Percentiles rank a stretch among this genome's conserved stretches.
phyloP scores from a whole-genome alignment of 2,888 invertebrate genomes.

The Eudasyphora cyanicolor region DNA sequence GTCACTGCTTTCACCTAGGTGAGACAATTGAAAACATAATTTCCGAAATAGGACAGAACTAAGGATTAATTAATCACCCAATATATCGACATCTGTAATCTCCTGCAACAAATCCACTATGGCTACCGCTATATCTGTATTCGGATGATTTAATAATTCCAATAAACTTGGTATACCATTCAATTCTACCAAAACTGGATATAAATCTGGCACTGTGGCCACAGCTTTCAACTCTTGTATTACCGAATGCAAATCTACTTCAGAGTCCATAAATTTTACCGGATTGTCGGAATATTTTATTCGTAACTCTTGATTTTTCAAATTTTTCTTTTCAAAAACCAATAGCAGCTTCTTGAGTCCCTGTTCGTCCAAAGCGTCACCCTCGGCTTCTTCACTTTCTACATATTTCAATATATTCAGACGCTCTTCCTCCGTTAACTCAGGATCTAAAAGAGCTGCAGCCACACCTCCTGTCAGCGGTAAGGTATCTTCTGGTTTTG shows the following conservation, averaged over 20 bases:
- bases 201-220: constrained; percentile 97
- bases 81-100: constrained; percentile 96
- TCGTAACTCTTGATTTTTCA: constrained; percentile 97
- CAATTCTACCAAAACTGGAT: constrained; percentile 93
- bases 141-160: constrained; percentile 96
- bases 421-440: constrained; percentile 87
- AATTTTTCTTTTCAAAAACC: constrained; percentile 95
- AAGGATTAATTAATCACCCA: constrained; percentile 77
- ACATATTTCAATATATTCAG: constrained; percentile 91
- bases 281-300: constrained; percentile 98
- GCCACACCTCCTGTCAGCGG: constrained; percentile 12
- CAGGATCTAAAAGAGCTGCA: constrained; percentile 72
- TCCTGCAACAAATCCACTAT: constrained; percentile 86
- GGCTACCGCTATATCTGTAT: constrained; percentile 85
- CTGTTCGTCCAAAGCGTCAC: constrained; percentile 93
- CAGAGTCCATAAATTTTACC: constrained; percentile 99
- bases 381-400: constrained; percentile 90
- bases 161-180: constrained; percentile 94
- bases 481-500: constrained; percentile 77
- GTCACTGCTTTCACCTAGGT: constrained; percentile 96
- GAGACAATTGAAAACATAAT: constrained; percentile 79
- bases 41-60: background rate
- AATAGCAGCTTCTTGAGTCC: constrained; percentile 93
- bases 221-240: constrained; percentile 94
- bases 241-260: constrained; percentile 94